These are phyloP conservation scores for Enteromius thamalakanensis DNA, from an alignment of 2,797 vertebrate species.

Conservation along the genomic window DNA sequence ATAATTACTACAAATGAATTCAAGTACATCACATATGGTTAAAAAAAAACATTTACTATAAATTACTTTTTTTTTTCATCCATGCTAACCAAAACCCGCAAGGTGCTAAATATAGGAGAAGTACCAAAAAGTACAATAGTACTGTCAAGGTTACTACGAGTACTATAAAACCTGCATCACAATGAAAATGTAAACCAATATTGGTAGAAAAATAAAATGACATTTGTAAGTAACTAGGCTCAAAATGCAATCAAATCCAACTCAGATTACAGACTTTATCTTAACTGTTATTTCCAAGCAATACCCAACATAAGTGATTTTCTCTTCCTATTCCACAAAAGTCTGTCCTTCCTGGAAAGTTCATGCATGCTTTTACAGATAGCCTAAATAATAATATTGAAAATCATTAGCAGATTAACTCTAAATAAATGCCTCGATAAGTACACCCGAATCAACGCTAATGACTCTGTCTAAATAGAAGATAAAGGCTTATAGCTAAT, in stretches of 20 bases:
- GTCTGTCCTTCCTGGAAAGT: not conserved
- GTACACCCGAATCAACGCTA: conserved; percentile 23
- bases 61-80: not conserved
- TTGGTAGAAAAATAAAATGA: not conserved
- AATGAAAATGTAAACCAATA: not conserved
- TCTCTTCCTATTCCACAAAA: not conserved
- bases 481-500: conserved; percentile 44
- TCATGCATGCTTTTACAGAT: conserved; percentile 2
- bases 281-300: not conserved
- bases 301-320: not conserved
- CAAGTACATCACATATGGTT: too few species aligned
- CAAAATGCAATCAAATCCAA: conserved; percentile 5
- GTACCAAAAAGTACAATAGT: not conserved
- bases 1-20: too few species aligned
- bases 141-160: too few species aligned
- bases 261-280: not conserved
- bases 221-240: not conserved
- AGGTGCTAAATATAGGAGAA: not conserved
- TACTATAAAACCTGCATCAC: not conserved
- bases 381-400: conserved; percentile 26
- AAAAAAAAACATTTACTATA: too few species aligned
- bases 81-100: not conserved
- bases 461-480: conserved; percentile 22
- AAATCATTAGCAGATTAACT: conserved; percentile 38
- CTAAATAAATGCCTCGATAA: conserved; percentile 33